Base-by-base conservation (phyloP, 2,113 vertebrate genomes). In the Microcebus griseorufus region DNA sequence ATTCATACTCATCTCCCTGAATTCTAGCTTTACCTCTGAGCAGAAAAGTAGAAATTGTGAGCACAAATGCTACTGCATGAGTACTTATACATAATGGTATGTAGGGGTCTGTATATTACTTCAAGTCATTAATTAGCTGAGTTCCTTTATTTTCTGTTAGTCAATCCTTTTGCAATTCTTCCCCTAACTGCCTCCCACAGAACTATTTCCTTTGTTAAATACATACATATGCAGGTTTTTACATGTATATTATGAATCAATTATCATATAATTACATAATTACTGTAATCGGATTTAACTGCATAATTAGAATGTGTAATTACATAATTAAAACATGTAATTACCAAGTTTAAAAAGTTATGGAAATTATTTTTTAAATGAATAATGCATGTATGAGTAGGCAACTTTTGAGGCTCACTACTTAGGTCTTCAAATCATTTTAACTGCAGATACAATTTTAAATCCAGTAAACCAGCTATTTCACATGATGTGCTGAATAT, bases 201-300 rank as follows among this genome's bases (percentile, higher is more conserved):
- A 96, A 96, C 62, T 89, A 92, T 95, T 97, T 96, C 98, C 97
- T 98, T 99, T 98, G 98, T 98, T 98, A 98, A 98, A 98, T 96
- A 97, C 51, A 97, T 95, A 97, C 97, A 97, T 98, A 97, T 87
- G 95, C 96, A 98, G 97, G 97, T 96, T 99, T 98, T 98, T 98
- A 97, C 98, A 97, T 98, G 98, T 96, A 62, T 81, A 98, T 98
- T 99, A 98, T 97, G 88, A 98, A 98, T 98, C 98, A 98, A 98
- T 98, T 99, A 98, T 97, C 98, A 98, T 96, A 98, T 98, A 98
- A 99, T 98, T 98, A 97, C 98, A 97, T 98, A 98, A 98, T 99
- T 98, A 98, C 98, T 97, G 96, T 98, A 98, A 99, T 99, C 88
- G 97, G 98, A 98, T 98, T 98, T 99, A 98, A 99, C 97, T 75